phyloP scores from a whole-genome alignment of 2,113 vertebrate species.

The Trematocara stigmaticum region DNA sequence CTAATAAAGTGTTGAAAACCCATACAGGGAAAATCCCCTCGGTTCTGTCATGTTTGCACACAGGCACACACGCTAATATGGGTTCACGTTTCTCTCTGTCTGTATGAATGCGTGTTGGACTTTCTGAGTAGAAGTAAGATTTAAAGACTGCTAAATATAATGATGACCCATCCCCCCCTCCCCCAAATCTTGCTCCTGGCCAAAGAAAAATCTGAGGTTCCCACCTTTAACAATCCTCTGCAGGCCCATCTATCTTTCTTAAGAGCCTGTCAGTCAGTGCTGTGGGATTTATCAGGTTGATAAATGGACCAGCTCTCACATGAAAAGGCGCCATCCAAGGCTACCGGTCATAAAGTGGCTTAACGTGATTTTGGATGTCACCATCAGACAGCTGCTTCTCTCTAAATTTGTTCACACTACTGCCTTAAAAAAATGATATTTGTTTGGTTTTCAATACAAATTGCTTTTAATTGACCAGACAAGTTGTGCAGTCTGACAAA shows the following conservation, averaged over 20 bases:
- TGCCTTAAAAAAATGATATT: background rate
- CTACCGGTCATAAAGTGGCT: background rate
- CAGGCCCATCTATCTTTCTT: conserved; percentile 52
- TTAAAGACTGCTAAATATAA: conserved; percentile 19
- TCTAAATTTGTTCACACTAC: background rate
- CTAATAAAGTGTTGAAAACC: conserved; percentile 28
- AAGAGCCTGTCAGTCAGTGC: conserved; percentile 47
- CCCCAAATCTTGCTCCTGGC: background rate
- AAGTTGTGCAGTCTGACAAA: background rate
- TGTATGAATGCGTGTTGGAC: background rate
- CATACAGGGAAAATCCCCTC: background rate
- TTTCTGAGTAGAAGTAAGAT: conserved; percentile 6
- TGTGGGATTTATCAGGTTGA: conserved; percentile 42
- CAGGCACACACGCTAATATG: background rate
- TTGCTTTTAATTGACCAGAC: background rate
- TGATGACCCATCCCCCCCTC: background rate
- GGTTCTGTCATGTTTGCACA: background rate
- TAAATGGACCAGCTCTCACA: conserved; percentile 18
- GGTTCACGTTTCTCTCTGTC: background rate
- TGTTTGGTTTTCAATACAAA: background rate
- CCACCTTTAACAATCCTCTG: conserved; percentile 32
- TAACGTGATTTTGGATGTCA: background rate
- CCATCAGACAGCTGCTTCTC: background rate
- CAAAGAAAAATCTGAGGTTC: background rate
- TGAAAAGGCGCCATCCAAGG: conserved; percentile 16